phyloP scores from a whole-genome alignment of 2,113 vertebrate genomes.

The Panthera leo region DNA sequence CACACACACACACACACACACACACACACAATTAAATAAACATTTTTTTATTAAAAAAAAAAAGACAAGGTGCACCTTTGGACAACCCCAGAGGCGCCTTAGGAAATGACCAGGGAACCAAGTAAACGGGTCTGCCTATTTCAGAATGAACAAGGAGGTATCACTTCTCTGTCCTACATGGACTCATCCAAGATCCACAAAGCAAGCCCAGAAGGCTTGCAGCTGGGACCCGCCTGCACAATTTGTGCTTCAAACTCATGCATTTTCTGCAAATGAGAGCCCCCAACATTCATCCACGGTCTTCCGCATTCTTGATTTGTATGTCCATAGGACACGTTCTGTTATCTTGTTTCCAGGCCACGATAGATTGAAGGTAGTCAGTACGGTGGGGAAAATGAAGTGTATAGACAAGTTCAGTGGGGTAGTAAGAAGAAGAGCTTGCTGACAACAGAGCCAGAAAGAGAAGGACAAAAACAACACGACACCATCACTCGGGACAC shows the following conservation, averaged over 20 bases:
- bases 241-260: neutral
- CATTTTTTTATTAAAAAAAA: neutral
- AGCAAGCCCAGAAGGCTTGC: neutral
- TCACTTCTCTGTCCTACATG: neutral
- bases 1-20: too few relatives aligned
- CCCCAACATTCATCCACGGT: rapidly evolving
- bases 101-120: neutral
- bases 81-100: neutral
- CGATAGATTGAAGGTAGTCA: neutral
- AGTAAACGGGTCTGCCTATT: neutral
- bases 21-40: too few relatives aligned
- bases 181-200: too few relatives aligned
- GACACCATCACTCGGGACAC: neutral
- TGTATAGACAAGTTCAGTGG: neutral
- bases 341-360: neutral
- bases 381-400: neutral
- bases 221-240: neutral
- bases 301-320: neutral
- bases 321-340: rapidly evolving
- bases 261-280: neutral
- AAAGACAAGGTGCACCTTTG: neutral
- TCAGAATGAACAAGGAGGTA: neutral
- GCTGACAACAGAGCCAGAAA: neutral
- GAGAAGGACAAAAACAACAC: neutral
- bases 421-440: neutral